Evolutionary conservation across 2,888 invertebrate genomes (phyloP), one percentile per base, ranked within the genome.

Genomic region (Drosophila acutilabella): DNA sequence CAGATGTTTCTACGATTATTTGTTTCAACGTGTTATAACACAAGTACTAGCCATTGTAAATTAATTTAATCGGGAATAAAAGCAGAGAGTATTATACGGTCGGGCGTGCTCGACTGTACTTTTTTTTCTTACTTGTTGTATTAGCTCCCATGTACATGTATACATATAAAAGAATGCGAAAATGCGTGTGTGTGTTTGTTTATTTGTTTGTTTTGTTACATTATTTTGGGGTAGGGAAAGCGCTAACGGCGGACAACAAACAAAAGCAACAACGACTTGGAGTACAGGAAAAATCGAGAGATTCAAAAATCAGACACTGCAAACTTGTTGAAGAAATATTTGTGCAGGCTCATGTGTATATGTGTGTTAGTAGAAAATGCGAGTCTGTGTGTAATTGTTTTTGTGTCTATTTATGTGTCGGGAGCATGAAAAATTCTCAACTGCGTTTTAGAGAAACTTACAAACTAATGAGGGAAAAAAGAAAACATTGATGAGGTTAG

Each of bases 241-340:
- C n/a, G 54, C 14, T 57, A 57, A 61, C 48, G 57, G 61, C 61
- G 61, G 47, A 77, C 23, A 36, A 45, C 57, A 54, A 45, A 42
- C 69, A 56, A 50, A n/a, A 53, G 23, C 45, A 65, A 59, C 45
- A 42, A 23, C 48, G 42, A 48, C 40, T 18, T 42, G 42, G 36
- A 52, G 38, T 42, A 57, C 54, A 71, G 69, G 65, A 66, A 71
- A 65, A 69, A 86, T 80, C 86, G 69, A 73, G 59, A 88, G 72
- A 83, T 74, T 80, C 87, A 78, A 83, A 84, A 88, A 88, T 88
- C 88, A 88, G 80, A 78, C 64, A 52, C 65, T 78, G 78, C 73
- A 88, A 83, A 88, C 83, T 84, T 84, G 83, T 88, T 84, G 88
- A 84, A 73, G 86, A 75, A 86, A 86, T 82, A 66, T 75, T 88